Evolutionary conservation across 2,888 invertebrate genomes (phyloP).

Genomic region (Pyrgus malvae): DNA sequence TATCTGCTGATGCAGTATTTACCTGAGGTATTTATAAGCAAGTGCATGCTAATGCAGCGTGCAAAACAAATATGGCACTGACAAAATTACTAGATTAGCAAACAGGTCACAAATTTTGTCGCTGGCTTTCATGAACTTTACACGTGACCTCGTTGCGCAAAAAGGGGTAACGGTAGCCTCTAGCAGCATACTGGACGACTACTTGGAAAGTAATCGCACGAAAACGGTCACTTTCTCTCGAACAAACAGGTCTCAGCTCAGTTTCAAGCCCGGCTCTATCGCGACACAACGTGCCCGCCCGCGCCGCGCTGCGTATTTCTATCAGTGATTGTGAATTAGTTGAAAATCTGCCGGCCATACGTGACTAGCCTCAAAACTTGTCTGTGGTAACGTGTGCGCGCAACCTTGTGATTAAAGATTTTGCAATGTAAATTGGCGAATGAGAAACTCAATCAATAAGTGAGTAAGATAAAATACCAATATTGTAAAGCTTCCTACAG

Average conservation of each 20-base stretch:
- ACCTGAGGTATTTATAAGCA: not conserved
- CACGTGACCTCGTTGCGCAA: slow-evolving; percentile 64
- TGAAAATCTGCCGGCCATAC: slow-evolving; percentile 26
- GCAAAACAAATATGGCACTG: too few relatives aligned
- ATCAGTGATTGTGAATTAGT: slow-evolving; percentile 26
- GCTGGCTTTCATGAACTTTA: slow-evolving; percentile 53
- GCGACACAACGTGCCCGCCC: slow-evolving; percentile 45
- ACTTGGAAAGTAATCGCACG: slow-evolving; percentile 70
- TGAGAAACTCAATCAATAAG: slow-evolving; percentile 31
- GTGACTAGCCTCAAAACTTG: slow-evolving; percentile 30
- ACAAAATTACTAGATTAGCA: slow-evolving; percentile 10
- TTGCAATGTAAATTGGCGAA: slow-evolving; percentile 40
- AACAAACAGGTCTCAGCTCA: slow-evolving; percentile 54
- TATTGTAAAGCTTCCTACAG: slow-evolving; percentile 24
- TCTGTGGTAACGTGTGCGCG: slow-evolving; percentile 30
- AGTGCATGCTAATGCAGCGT: too few relatives aligned
- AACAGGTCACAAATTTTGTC: slow-evolving; percentile 37
- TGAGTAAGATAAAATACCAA: slow-evolving; percentile 23
- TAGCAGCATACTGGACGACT: slow-evolving; percentile 52
- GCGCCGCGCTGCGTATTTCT: slow-evolving; percentile 26
- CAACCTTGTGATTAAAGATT: slow-evolving; percentile 41
- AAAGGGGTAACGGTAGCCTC: slow-evolving; percentile 68
- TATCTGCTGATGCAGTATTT: slow-evolving; percentile 7
- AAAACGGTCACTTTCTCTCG: slow-evolving; percentile 75
- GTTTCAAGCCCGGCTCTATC: slow-evolving; percentile 45